phyloP scores from a whole-genome alignment of 1,140 invertebrate genomes.

The Drosophila littoralis region DNA sequence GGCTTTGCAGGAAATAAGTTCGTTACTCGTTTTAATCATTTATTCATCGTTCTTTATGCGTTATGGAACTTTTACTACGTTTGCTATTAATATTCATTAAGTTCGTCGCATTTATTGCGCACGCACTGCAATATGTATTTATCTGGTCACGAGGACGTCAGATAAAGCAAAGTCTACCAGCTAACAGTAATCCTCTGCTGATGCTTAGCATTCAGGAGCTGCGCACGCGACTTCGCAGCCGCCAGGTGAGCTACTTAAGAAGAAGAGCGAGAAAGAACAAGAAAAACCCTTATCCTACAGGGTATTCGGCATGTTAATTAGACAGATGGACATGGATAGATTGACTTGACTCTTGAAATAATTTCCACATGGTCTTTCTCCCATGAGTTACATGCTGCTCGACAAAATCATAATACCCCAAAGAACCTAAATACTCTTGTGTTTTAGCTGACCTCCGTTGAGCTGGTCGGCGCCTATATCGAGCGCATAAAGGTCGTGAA shows the following conservation, averaged over 20 bases:
- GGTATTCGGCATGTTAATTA: too few relatives aligned
- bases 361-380: too few relatives aligned
- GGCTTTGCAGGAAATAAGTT: not conserved
- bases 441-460: conserved; percentile 86
- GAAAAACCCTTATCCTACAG: not conserved
- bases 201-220: conserved; percentile 52
- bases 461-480: conserved; percentile 88
- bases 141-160: not conserved
- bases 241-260: conserved; percentile 41
- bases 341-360: too few relatives aligned
- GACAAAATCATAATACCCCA: too few relatives aligned
- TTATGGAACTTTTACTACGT: conserved; percentile 63
- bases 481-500: conserved; percentile 87
- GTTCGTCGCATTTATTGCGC: conserved; percentile 29
- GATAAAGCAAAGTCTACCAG: conserved; percentile 20
- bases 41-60: not conserved
- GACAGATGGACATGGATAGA: too few relatives aligned
- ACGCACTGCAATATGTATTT: conserved; percentile 14
- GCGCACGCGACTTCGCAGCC: conserved; percentile 39
- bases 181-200: conserved; percentile 49
- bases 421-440: not conserved
- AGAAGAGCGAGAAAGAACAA: too few relatives aligned
- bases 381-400: too few relatives aligned
- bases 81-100: conserved; percentile 53
- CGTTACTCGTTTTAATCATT: not conserved